Base-by-base conservation (phyloP, 2,888 invertebrate species). In the Colostygia pectinataria region DNA sequence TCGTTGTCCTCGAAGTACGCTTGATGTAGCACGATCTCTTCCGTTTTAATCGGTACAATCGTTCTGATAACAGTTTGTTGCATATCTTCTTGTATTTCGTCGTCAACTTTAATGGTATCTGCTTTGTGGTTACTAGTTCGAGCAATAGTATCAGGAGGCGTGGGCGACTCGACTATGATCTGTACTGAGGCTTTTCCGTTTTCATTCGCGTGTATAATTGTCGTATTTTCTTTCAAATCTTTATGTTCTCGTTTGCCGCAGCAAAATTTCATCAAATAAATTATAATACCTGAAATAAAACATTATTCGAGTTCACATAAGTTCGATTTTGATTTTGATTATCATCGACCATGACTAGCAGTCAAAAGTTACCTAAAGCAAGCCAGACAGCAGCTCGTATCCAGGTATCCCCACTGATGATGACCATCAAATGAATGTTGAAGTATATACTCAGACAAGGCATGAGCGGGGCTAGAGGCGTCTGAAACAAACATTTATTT, bases 401-500 rank as follows among this genome's bases (percentile, higher is more conserved):
- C 97, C 98, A 98, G 0, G 97, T 97, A 56, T 92, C 89, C 0
- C 79, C 64, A 58, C 95, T 95, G 60, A 98, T 86, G 79, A 96
- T 93, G 45, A 96, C 84, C 96, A 98, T 97, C 13, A 98, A 86
- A 74, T 97, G 96, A 44, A 97, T 91, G 73, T 98, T 98, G 31
- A 95, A 91, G 61, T 96, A 91, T 55, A 97, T 94, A 70, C 97
- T 97, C 32, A 96, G 66, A 25, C 94, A 94, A 0, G 97, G 97
- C 40, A 97, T 77, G 48, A 96, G 83, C 1, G 98, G 98, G 0
- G 97, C 95, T 9, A 94, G 80, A 0, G 97, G 97, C 3, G 97
- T 96, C 94, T 97, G 82, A 42, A 77, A 83, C 24, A 28, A 10
- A 38, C 6, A 37, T 2, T 32, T 27, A 10, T 29, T 10, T 3